Percentiles rank a stretch among this genome's conserved stretches.
phyloP scores from a whole-genome alignment of 1,140 invertebrate genomes.

The Teleopsis dalmanni region DNA sequence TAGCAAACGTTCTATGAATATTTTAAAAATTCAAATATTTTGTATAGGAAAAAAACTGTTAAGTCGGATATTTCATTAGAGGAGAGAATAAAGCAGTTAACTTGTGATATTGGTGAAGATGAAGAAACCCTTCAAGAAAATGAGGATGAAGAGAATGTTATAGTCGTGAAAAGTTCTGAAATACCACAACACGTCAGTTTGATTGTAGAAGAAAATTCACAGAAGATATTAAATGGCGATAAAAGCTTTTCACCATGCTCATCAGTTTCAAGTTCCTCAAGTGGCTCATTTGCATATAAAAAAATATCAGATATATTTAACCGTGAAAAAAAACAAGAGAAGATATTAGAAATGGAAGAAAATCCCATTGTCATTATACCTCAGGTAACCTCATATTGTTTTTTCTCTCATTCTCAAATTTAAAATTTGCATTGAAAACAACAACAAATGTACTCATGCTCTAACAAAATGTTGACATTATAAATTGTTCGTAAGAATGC shows the following conservation, averaged over 20 bases:
- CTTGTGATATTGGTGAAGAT: conserved; percentile 67
- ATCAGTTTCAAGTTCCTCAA: conserved; percentile 48
- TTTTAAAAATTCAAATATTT: background rate
- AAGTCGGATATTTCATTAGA: conserved; percentile 61
- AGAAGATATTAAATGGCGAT: conserved; percentile 41
- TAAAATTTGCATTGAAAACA: too few species aligned
- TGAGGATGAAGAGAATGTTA: conserved; percentile 20
- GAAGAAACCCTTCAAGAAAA: conserved; percentile 27
- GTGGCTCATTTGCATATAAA: conserved; percentile 56
- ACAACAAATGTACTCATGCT: too few species aligned
- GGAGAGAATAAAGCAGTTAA: conserved; percentile 70
- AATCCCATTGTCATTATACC: conserved; percentile 45
- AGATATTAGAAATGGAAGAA: conserved; percentile 42
- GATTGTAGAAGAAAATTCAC: conserved; percentile 47
- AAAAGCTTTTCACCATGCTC: conserved; percentile 52
- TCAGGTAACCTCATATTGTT: too few species aligned
- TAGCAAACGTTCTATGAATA: background rate
- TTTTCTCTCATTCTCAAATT: too few species aligned
- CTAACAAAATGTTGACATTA: too few species aligned
- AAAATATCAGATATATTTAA: conserved; percentile 62
- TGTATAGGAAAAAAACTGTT: conserved; percentile 45
- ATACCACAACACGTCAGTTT: conserved; percentile 47
- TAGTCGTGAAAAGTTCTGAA: conserved; percentile 14
- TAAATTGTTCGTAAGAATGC: too few species aligned
- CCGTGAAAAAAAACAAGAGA: conserved; percentile 46